Conservation (phyloP, 2,888 invertebrate species). For the Mycalesis mineus region DNA sequence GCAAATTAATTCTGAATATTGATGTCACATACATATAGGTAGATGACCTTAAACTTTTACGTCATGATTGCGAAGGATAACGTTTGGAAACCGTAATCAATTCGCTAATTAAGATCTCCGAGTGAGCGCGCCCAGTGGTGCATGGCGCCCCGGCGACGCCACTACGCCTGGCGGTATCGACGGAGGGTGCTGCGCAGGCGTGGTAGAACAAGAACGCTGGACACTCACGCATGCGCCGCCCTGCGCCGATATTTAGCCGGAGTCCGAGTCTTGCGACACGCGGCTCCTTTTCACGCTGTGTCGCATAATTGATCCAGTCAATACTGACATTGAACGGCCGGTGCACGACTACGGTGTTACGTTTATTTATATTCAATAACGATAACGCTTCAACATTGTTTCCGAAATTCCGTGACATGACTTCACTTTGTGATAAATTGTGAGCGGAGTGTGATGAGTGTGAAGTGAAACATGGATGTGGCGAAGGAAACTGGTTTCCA, state of each 20-base stretch:
- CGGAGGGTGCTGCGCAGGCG: constrained; percentile 54
- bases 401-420: constrained; percentile 36
- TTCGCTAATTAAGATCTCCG: constrained; percentile 33
- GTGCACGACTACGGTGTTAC: constrained; percentile 53
- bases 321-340: constrained; percentile 69
- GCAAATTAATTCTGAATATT: too few relatives aligned
- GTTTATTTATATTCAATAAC: constrained; percentile 65
- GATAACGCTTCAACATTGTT: constrained; percentile 44
- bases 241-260: constrained; percentile 40
- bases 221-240: constrained; percentile 55
- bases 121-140: constrained; percentile 32
- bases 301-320: constrained; percentile 75
- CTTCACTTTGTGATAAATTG: constrained; percentile 44
- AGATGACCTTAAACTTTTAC: constrained; percentile 12
- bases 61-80: constrained; percentile 16
- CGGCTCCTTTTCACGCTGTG: constrained; percentile 61
- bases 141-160: constrained; percentile 57
- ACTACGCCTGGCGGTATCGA: constrained; percentile 43
- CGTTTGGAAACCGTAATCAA: constrained; percentile 18
- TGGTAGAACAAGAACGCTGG: constrained; percentile 32
- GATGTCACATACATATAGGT: too few relatives aligned
- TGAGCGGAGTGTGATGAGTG: constrained; percentile 41
- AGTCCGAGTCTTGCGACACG: constrained; percentile 57
- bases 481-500: constrained; percentile 48
- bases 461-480: constrained; percentile 56